Base-by-base conservation (phyloP, 92 coral and sea anemone genomes). In the Isaurus tuberculatus region DNA sequence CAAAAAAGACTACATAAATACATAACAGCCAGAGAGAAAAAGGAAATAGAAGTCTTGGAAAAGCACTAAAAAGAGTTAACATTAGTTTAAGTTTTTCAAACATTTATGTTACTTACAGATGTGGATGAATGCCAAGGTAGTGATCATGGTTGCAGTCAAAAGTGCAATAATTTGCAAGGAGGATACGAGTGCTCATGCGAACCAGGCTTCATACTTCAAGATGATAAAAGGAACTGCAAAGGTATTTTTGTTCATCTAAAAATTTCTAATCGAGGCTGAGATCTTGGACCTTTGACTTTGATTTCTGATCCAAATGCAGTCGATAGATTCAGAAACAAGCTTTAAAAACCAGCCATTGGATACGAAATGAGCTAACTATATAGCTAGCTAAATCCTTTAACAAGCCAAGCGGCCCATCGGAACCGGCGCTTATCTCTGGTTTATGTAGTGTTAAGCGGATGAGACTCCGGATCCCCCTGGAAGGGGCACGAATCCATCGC, bases 171-270 rank as follows among this genome's bases (percentile, higher is more conserved):
- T 40, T 5, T 37, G 2, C 33, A 32, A 40, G 82, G 82, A 19
- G 82, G 82, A 26, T 77, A 77, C 22, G 13, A 57, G 1, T 77
- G 82, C 10, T 34, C 37, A 22, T 77, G 82, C 40, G 14, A 33
- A 20, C 23, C 32, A 60, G 82, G 82, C n/a, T 77, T 57, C 51
- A 11, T n/a, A 11, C 23, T 77, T 44, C 25, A 57, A 19, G 69
- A 15, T 57, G 82, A 77, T 70, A 60, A 77, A 30, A 77, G 82
- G 15, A 77, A 37, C 10, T 77, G 82, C 11, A 17, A 77, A 77
- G 82, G 82, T 77, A 51, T 25, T 34, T 20, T 72, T 29, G 2
- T 31, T 72, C 16, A 13, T 27, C 69, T 25, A 0, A 14, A 51
- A 4, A 51, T 51, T 51, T 30, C 33, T 2, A 65, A 14, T 26